Evolutionary conservation across 2,888 invertebrate species (phyloP), one percentile per base, ranked within the genome.

Genomic region (Dendrolimus houi): DNA sequence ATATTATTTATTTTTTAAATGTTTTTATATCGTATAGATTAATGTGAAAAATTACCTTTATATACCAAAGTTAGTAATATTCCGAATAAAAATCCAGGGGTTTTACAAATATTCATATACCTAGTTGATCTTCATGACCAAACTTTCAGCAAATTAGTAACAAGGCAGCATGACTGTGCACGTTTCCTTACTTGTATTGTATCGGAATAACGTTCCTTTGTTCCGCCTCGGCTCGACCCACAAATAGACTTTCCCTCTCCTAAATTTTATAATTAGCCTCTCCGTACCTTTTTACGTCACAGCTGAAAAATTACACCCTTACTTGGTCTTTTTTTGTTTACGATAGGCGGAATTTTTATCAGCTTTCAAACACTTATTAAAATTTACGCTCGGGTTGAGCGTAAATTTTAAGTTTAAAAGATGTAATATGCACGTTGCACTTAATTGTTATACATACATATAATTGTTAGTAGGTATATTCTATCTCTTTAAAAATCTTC

Each of bases 181-280:
- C 3, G 12, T 47, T 53, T 53, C 53, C 9, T 53, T 47, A 47
- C 47, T 47, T 47, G 12, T 47, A 10, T 47, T 47, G 47, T 47
- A 47, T 61, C 64, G 65, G 64, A 65, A 66, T 66, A 57, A 56
- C 58, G 60, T 53, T 59, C 56, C 55, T 65, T 72, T 67, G 66
- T 67, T 62, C 9, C 47, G 9, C 12, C 47, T 47, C 58, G n/a
- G 52, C 52, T 56, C 29, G 29, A 56, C 54, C 53, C 52, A 55
- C 58, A 55, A 60, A 55, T 41, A 58, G 54, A n/a, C 59, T 55
- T 54, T 59, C 56, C 58, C 56, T 59, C 59, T 53, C 9, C 52
- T 41, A 62, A 65, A 64, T 62, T 63, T 63, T 61, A 63, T 58
- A 66, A 69, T 65, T 65, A 60, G 58, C 58, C 29, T 29, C 29